These are phyloP conservation scores for Tragopan temminckii DNA, from an alignment of 2,797 vertebrate species.

Conservation along the genomic window DNA sequence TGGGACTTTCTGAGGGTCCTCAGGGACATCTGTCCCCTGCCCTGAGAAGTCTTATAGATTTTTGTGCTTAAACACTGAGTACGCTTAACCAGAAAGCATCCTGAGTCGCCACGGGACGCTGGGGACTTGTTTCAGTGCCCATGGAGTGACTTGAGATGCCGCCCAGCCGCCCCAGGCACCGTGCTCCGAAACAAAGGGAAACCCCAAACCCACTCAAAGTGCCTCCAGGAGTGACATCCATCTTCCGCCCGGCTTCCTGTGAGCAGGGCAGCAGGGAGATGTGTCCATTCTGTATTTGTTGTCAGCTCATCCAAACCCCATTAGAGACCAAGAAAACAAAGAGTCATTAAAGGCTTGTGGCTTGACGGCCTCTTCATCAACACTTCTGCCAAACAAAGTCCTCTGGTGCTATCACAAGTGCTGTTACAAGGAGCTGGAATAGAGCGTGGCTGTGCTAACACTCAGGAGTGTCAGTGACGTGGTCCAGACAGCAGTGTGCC, in stretches of 20 bases:
- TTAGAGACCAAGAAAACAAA: neutral
- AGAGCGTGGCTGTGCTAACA: rapidly evolving
- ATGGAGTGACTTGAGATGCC: neutral
- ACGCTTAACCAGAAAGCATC: rapidly evolving
- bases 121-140: neutral
- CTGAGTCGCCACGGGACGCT: neutral
- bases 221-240: neutral
- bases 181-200: neutral
- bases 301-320: neutral
- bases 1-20: neutral
- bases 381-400: neutral
- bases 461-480: neutral
- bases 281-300: neutral
- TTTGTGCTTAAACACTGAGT: neutral
- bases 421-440: neutral
- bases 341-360: neutral
- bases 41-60: neutral
- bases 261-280: neutral
- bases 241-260: neutral
- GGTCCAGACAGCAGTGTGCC: neutral
- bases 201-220: neutral
- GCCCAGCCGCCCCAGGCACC: neutral
- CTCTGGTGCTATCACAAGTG: neutral
- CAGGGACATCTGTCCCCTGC: neutral
- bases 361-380: neutral